Conservation (phyloP, 2,888 invertebrate genomes). For the Atherix ibis region DNA sequence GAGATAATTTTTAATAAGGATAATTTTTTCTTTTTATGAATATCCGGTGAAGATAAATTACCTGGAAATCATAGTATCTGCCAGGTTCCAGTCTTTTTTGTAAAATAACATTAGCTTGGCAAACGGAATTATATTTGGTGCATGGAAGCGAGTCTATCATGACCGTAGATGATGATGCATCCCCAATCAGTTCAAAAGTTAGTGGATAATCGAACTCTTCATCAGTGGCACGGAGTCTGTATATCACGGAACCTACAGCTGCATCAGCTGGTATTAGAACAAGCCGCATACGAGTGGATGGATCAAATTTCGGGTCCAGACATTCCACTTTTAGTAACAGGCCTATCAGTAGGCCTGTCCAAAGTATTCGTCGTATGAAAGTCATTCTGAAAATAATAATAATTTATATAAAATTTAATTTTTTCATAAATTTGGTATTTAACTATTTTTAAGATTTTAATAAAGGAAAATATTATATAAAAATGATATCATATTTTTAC, state of each 20-base stretch:
- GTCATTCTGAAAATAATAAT: slow-evolving; percentile 10
- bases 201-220: slow-evolving; percentile 78
- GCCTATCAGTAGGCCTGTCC: slow-evolving; percentile 14
- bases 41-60: slow-evolving; percentile 27
- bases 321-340: slow-evolving; percentile 27
- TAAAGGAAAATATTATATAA: too few species aligned
- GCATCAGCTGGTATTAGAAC: slow-evolving; percentile 73
- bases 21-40: not conserved
- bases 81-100: slow-evolving; percentile 60
- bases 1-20: too few species aligned
- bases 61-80: slow-evolving; percentile 68
- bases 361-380: slow-evolving; percentile 8
- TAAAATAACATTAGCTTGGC: slow-evolving; percentile 75
- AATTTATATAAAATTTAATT: not conserved
- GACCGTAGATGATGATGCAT: slow-evolving; percentile 58
- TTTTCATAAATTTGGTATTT: too few species aligned
- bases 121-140: slow-evolving; percentile 71
- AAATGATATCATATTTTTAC: too few species aligned
- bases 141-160: slow-evolving; percentile 69
- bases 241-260: slow-evolving; percentile 68
- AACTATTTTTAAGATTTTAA: too few species aligned
- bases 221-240: slow-evolving; percentile 74
- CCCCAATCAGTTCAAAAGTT: slow-evolving; percentile 62
- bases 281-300: slow-evolving; percentile 65
- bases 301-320: slow-evolving; percentile 70